These are phyloP conservation scores for Bos taurus DNA, from an alignment of 2,113 vertebrate genomes.

Conservation along the genomic window DNA sequence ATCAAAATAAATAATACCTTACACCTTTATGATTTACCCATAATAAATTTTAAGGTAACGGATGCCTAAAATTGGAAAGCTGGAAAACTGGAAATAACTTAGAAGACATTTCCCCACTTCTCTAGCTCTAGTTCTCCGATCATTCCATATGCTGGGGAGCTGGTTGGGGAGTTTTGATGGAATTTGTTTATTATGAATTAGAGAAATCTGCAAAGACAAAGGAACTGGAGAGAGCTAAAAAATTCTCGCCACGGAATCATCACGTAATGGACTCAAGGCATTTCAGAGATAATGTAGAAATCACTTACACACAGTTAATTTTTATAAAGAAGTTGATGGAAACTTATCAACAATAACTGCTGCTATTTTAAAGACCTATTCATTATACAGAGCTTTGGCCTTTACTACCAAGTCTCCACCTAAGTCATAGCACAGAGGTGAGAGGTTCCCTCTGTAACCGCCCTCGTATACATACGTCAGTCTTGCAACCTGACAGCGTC, in stretches of 20 bases:
- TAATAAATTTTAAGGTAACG: not conserved
- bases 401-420: not conserved
- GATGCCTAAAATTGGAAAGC: not conserved
- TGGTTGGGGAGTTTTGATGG: not conserved
- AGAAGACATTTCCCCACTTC: not conserved
- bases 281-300: not conserved
- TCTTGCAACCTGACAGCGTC: not conserved
- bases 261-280: not conserved
- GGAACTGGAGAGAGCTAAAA: not conserved
- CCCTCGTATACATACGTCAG: not conserved
- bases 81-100: not conserved
- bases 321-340: not conserved
- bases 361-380: not conserved
- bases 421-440: too few relatives aligned
- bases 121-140: not conserved
- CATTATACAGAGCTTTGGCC: not conserved
- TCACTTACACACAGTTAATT: not conserved
- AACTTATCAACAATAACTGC: not conserved
- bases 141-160: too few relatives aligned
- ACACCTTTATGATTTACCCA: not conserved
- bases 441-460: not conserved
- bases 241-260: not conserved
- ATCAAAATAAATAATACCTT: not conserved
- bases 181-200: not conserved
- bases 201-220: not conserved